Base-by-base conservation (phyloP, 2,113 vertebrate genomes). In the Hoplias malabaricus region DNA sequence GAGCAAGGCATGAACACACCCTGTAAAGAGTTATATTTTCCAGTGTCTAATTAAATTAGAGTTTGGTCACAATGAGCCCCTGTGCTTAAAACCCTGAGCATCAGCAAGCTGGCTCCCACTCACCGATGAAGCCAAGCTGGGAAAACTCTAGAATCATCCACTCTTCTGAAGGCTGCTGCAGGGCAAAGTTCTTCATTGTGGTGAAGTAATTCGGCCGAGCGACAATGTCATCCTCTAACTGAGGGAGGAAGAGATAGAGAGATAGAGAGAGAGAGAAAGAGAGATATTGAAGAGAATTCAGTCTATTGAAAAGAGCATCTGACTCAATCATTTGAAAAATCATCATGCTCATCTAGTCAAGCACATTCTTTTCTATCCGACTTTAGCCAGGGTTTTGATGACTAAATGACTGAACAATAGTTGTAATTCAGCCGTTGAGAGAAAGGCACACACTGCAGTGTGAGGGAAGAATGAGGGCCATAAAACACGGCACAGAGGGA, bases 91-190 rank as follows among this genome's bases (percentile, higher is more conserved):
- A 46, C n/a, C 21, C 6, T 57, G 56, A 59, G 40, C 25, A 16
- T 13, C 38, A 36, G 19, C 38, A 21, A 66, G 1, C 46, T 8
- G 31, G 40, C 31, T 27, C 23, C 29, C 31, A 62, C 92, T 90
- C 72, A 98, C 96, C 96, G 9, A 99, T 98, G 86, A 99, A 99
- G 10, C 98, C 98, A 82, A 99, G 94, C 91, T 99, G 98, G 31
- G 97, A 99, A 81, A 99, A 99, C 86, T 99, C 98, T 81, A 99
- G 92, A 88, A 99, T 98, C 98, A 99, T 98, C 98, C 98, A 99
- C 78, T 99, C 98, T 83, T 99, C 98, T 0, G 94, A 96, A 0
- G 98, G 96, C 87, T 99, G 98, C 92, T 99, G 98, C 73, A 99
- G 88, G 2, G 98, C 98, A 56, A 99, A 99, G 92, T 98, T 99